Evolutionary conservation across 2,797 vertebrate species (phyloP).

Genomic region (Micropoecilia bifurca): DNA sequence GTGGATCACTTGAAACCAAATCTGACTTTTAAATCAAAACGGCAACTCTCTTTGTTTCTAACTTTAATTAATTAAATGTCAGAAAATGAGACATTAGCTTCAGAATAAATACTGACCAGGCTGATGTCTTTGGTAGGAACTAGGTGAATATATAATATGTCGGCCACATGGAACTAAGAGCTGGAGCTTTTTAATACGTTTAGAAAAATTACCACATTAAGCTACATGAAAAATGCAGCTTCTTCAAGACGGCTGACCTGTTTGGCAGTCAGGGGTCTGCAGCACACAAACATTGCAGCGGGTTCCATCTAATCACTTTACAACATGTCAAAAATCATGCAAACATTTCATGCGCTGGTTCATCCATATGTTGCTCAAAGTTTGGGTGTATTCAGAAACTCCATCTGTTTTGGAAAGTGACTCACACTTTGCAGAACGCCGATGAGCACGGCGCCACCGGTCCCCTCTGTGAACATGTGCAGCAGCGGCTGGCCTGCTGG

Average conservation of each 20-base stretch:
- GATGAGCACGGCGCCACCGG: conserved; percentile 55
- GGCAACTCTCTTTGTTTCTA: background rate
- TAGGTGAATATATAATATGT: background rate
- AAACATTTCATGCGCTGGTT: conserved; percentile 21
- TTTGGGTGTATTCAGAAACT: conserved; percentile 46
- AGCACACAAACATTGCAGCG: conserved; percentile 9
- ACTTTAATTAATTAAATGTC: background rate
- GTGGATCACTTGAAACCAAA: background rate
- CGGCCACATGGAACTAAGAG: background rate
- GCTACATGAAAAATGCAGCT: background rate
- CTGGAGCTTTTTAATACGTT: background rate
- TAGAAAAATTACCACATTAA: background rate
- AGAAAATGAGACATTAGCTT: background rate
- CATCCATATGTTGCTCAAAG: conserved; percentile 66
- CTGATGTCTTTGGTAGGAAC: background rate
- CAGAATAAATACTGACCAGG: background rate
- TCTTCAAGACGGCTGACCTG: conserved; percentile 1
- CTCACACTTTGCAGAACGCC: conserved; percentile 63
- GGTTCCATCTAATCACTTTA: conserved; percentile 12
- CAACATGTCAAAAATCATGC: conserved; percentile 18
- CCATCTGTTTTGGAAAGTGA: conserved; percentile 80
- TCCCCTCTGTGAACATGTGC: conserved; percentile 80
- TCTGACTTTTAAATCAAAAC: background rate
- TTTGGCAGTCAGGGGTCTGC: conserved; percentile 4
- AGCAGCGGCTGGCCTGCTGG: conserved; percentile 66